A percentile compares a stretch with the other conserved stretches of the same genome.
Conservation (phyloP, 2,888 invertebrate species). For the Dysmachus trigonus region DNA sequence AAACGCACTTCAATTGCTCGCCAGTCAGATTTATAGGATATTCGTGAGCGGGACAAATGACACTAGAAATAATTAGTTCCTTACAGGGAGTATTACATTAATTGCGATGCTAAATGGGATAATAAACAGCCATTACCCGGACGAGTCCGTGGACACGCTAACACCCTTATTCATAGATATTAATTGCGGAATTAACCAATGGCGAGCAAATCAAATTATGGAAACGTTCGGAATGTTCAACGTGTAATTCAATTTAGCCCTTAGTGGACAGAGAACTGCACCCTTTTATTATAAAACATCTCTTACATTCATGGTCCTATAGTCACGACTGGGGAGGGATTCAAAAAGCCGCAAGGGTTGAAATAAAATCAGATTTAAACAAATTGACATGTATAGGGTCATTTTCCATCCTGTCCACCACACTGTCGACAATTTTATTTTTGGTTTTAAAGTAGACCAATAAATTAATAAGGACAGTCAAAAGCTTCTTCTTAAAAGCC, state of each 20-base stretch:
- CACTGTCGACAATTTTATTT: background rate
- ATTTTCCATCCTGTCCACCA: background rate
- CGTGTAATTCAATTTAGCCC: background rate
- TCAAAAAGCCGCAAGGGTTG: background rate
- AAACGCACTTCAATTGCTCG: background rate
- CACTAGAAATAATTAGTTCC: background rate
- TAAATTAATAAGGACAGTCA: background rate
- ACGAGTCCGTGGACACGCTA: background rate
- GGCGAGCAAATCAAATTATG: constrained; percentile 3
- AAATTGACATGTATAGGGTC: background rate
- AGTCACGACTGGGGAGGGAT: background rate
- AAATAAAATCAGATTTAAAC: background rate
- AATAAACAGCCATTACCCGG: background rate
- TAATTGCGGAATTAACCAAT: constrained; percentile 4
- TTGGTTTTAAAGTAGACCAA: background rate
- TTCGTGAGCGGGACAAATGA: background rate
- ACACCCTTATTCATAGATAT: background rate
- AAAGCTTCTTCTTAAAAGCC: background rate
- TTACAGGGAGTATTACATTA: background rate
- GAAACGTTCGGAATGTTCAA: background rate
- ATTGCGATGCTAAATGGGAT: background rate
- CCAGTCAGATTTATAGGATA: background rate
- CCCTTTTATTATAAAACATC: background rate
- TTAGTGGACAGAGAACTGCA: background rate
- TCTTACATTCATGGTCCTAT: background rate